Evolutionary conservation across 2,888 invertebrate species (phyloP).

Genomic region (Embidobia sp.): DNA sequence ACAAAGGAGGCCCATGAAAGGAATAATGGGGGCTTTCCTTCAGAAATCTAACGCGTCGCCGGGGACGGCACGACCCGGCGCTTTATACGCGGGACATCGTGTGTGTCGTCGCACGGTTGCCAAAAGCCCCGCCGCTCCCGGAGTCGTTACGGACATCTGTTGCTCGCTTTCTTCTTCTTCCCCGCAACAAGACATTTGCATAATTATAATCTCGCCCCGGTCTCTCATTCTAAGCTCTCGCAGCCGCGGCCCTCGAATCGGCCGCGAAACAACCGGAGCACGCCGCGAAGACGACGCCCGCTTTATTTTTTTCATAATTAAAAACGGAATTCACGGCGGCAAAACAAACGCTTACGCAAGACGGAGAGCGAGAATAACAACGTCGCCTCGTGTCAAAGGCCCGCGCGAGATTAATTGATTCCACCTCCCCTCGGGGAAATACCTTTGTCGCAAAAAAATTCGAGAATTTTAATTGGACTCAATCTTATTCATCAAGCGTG

Average conservation of each 20-base stretch:
- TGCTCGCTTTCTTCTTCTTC: conserved; percentile 74
- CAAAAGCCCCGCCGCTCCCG: conserved; percentile 44
- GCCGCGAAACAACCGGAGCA: conserved; percentile 8
- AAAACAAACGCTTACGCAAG: conserved; percentile 39
- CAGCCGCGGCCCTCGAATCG: conserved; percentile 20
- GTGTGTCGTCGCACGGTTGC: conserved; percentile 45
- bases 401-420: conserved; percentile 46
- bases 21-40: conserved; percentile 50
- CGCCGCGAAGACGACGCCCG: neutral
- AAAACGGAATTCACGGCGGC: conserved; percentile 31
- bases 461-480: conserved; percentile 57
- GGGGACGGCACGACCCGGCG: conserved; percentile 38
- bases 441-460: conserved; percentile 48
- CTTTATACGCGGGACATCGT: conserved; percentile 23
- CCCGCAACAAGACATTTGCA: conserved; percentile 79
- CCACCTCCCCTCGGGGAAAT: conserved; percentile 15
- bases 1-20: conserved; percentile 51
- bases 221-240: conserved; percentile 50
- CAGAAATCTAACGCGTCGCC: conserved; percentile 40
- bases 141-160: conserved; percentile 80
- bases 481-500: conserved; percentile 45
- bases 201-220: conserved; percentile 78
- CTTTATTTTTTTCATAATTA: conserved; percentile 46
- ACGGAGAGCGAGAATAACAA: conserved; percentile 19
- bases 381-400: conserved; percentile 29